Percentiles rank a stretch among this genome's conserved stretches.
These are phyloP conservation scores for Ascaphus truei DNA, from an alignment of 2,113 vertebrate genomes.

Conservation along the genomic window DNA sequence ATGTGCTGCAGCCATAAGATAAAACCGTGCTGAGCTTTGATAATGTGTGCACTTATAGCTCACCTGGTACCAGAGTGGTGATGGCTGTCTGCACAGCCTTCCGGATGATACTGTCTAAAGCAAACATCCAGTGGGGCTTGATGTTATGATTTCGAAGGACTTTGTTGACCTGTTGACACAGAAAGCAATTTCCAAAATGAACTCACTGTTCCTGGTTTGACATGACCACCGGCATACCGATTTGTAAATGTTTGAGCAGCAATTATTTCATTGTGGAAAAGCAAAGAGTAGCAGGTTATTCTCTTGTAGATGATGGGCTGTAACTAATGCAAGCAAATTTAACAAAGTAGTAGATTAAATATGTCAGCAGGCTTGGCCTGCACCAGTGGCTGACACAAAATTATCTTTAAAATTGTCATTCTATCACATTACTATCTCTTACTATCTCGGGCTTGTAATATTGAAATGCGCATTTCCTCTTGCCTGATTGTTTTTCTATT, in stretches of 20 bases:
- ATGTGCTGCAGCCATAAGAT: too few species aligned
- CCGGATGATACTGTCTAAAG: slow-evolving; percentile 93
- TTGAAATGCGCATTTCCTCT: too few species aligned
- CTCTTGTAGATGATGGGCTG: background rate
- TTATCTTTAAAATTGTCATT: too few species aligned
- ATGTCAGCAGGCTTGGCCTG: too few species aligned
- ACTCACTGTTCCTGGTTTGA: background rate
- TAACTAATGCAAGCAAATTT: too few species aligned
- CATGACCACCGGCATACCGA: background rate
- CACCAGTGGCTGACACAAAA: too few species aligned
- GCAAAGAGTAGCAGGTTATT: background rate
- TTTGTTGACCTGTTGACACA: slow-evolving; percentile 86
- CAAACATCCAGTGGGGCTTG: slow-evolving; percentile 99
- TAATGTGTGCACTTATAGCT: slow-evolving; percentile 18
- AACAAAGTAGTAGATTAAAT: too few species aligned
- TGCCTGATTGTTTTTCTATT: too few species aligned
- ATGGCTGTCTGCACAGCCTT: slow-evolving; percentile 97
- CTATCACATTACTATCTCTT: too few species aligned
- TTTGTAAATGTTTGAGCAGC: background rate
- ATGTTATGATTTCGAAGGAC: slow-evolving; percentile 96
- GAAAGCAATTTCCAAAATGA: background rate
- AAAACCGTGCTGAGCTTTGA: background rate
- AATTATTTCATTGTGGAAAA: background rate
- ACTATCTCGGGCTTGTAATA: too few species aligned
- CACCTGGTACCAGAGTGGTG: slow-evolving; percentile 95